These are phyloP conservation scores for Nomada ferruginata DNA, from an alignment of 2,888 invertebrate genomes.

Conservation along the genomic window DNA sequence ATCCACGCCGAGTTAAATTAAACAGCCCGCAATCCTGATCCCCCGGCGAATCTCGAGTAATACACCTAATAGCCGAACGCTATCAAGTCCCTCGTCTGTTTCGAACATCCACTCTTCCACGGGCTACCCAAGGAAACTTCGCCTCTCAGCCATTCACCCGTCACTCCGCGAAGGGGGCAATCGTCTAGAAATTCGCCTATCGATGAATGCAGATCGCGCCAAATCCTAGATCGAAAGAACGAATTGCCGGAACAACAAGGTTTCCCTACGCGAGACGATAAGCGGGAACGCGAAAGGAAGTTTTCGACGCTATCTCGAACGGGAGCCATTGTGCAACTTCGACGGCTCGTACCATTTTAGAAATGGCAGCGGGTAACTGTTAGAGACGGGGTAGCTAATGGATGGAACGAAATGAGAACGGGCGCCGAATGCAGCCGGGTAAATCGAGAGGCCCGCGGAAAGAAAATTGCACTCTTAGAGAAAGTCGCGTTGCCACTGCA, in stretches of 20 bases:
- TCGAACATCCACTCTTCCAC: not conserved
- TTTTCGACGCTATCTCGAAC: slow-evolving; percentile 14
- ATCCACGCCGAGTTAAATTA: no score
- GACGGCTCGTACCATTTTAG: slow-evolving; percentile 27
- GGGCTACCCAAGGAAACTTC: not conserved
- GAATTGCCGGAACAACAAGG: slow-evolving; percentile 19
- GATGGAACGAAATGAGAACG: slow-evolving; percentile 57
- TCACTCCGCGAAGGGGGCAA: not conserved
- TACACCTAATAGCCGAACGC: no score
- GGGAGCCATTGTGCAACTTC: slow-evolving; percentile 46
- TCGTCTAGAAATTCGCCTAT: not conserved
- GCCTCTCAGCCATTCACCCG: not conserved
- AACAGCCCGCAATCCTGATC: no score
- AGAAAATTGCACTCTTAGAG: slow-evolving; percentile 40
- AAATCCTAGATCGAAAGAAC: slow-evolving; percentile 1
- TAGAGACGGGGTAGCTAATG: slow-evolving; percentile 46
- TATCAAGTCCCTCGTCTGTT: not conserved
- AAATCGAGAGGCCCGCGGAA: slow-evolving; percentile 43
- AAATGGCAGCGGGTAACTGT: not conserved
- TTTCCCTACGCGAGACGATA: slow-evolving; percentile 12
- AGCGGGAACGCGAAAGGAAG: slow-evolving; percentile 12
- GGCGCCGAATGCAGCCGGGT: slow-evolving; percentile 21
- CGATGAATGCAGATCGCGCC: slow-evolving; percentile 11
- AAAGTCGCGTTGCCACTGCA: slow-evolving; percentile 35
- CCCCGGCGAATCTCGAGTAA: no score